Percentiles rank a stretch among this genome's conserved stretches.
These are phyloP conservation scores for Idaea dimidiata DNA, from an alignment of 2,888 invertebrate species.

Conservation along the genomic window DNA sequence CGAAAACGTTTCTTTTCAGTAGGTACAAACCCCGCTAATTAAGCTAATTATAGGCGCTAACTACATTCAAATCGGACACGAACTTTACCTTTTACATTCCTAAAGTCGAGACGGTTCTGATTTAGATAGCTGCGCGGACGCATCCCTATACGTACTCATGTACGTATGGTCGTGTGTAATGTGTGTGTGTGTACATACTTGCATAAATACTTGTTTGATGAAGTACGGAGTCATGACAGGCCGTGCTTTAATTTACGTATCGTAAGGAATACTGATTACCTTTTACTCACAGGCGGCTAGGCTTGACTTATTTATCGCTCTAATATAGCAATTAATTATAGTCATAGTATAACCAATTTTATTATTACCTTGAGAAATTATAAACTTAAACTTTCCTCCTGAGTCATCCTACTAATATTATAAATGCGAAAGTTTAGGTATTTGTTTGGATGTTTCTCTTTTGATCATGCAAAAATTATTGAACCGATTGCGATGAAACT, in stretches of 20 bases:
- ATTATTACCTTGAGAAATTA: no score
- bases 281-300: neutral
- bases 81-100: slow-evolving; percentile 32
- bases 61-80: neutral
- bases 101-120: slow-evolving; percentile 26
- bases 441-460: no score
- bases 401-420: no score
- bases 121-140: slow-evolving; percentile 27
- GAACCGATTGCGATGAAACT: no score
- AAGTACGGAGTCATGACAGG: neutral
- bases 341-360: neutral
- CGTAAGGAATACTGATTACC: neutral
- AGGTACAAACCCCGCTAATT: neutral
- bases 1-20: neutral
- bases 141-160: neutral
- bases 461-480: no score
- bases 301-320: no score
- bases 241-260: neutral
- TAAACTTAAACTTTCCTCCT: no score
- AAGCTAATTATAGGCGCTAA: neutral
- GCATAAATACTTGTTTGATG: neutral
- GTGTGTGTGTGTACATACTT: neutral
- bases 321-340: no score
- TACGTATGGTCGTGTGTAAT: neutral
- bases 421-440: no score